phyloP scores from a whole-genome alignment of 2,888 invertebrate genomes.

The Tinea pellionella region DNA sequence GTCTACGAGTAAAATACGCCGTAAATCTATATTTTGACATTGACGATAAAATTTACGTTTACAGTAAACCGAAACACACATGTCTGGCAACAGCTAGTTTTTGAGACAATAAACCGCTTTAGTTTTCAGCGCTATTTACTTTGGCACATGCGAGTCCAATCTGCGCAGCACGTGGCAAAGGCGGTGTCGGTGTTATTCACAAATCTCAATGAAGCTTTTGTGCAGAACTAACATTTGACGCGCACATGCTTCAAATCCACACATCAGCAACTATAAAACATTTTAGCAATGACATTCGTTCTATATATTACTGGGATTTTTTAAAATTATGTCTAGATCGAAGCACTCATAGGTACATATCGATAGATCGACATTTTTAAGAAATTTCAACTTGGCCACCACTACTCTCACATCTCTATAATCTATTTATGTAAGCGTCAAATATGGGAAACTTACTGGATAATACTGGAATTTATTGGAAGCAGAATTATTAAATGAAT shows the following conservation, averaged over 20 bases:
- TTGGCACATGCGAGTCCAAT: conserved; percentile 34
- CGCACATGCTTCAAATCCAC: conserved; percentile 34
- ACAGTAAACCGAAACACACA: background rate
- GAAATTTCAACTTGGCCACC: no score
- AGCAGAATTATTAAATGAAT: no score
- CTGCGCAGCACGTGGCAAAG: conserved; percentile 49
- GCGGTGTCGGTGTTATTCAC: conserved; percentile 30
- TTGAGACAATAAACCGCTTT: conserved; percentile 2
- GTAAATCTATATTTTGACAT: background rate
- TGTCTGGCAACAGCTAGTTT: background rate
- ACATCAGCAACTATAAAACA: background rate
- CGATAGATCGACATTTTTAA: no score
- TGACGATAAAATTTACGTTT: background rate
- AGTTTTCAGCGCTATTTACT: background rate
- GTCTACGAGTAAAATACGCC: no score
- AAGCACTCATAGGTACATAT: no score
- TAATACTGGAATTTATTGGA: no score
- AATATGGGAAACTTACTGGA: no score
- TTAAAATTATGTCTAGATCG: no score
- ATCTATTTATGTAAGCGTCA: no score
- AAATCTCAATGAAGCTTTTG: conserved; percentile 48
- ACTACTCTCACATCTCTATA: no score
- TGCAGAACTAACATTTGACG: conserved; percentile 40
- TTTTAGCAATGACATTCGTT: no score
- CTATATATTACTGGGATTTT: no score